Evolutionary conservation across 2,888 invertebrate genomes (phyloP), one percentile per base, ranked within the genome.

Genomic region (Neocrepidodera transversa): DNA sequence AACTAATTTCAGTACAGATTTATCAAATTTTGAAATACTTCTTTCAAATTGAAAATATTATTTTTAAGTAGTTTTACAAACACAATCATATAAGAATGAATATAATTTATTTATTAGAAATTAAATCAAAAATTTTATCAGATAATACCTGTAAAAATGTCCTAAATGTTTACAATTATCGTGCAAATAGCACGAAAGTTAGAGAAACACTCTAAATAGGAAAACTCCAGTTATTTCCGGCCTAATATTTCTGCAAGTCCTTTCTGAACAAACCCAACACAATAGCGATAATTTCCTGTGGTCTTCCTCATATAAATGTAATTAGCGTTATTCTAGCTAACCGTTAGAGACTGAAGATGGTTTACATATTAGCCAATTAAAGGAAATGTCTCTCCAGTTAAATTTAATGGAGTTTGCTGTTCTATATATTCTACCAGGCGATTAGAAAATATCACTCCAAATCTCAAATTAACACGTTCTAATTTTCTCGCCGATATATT

Each of bases 221-320:
- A 54, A 54, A 54, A 54, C 54, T 54, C 18, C 16, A 54, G 23
- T 40, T 36, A 26, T 36, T 45, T 54, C 7, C 6, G 18, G 45
- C 45, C 26, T 47, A 54, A 45, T 54, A 54, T 54, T 26, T 28
- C 16, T 35, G 45, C 45, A 20, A 45, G 53, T 45, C 28, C 43
- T 40, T 36, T 32, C 14, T 13, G 28, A 45, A 54, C 53, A 43
- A 53, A 43, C 32, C 43, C 17, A 20, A 51, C 28, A 45, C 23
- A 45, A 54, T 45, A 16, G 54, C 14, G 54, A 54, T 54, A 45
- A 54, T 54, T 54, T 54, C 54, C 42, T 47, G 36, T 54, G 45
- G 54, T 54, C 54, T 45, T 54, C 47, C 54, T 54, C 54, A 58
- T 61, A 58, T 58, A 61, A 61, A 61, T 50, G 53, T 58, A 61